Conservation (phyloP, 2,113 vertebrate species). For the Petaurus breviceps region DNA sequence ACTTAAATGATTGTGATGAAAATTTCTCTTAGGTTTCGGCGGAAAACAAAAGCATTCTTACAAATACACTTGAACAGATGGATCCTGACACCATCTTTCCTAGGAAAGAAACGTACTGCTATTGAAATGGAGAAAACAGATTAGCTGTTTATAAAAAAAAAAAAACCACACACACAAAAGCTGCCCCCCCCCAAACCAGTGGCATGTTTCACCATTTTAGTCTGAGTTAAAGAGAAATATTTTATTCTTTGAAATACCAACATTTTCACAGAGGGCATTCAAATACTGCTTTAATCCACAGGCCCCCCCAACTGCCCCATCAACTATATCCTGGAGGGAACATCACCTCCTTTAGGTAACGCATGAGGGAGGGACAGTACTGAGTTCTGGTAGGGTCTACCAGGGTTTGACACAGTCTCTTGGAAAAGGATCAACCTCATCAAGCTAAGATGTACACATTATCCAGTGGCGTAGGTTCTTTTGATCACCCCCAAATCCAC, state of each 20-base stretch:
- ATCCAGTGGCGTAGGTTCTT: neutral
- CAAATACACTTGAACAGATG: conserved; percentile 73
- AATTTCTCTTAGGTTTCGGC: conserved; percentile 63
- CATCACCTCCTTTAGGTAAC: conserved; percentile 5
- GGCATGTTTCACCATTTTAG: conserved; percentile 76
- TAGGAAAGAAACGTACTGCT: conserved; percentile 71
- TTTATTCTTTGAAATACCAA: conserved; percentile 28
- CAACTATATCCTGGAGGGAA: conserved; percentile 40
- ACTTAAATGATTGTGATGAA: conserved; percentile 42
- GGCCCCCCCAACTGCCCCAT: conserved; percentile 12
- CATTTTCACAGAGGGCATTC: conserved; percentile 62
- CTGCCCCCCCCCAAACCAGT: neutral
- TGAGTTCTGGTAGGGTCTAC: conserved; percentile 46
- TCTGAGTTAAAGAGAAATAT: conserved; percentile 71
- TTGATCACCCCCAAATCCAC: neutral
- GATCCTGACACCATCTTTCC: conserved; percentile 69
- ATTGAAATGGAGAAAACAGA: conserved; percentile 76
- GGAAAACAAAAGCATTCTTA: conserved; percentile 65
- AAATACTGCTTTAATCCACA: conserved; percentile 45
- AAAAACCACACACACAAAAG: conserved; percentile 28
- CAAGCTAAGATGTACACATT: conserved; percentile 51
- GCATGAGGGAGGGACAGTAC: conserved; percentile 64
- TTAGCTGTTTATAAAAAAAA: conserved; percentile 69
- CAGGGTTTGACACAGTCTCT: conserved; percentile 61
- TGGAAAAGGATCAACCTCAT: conserved; percentile 56